Evolutionary conservation across 2,113 vertebrate species (phyloP), one percentile per base, ranked within the genome.

Genomic region (Ivindomyrus marchei): DNA sequence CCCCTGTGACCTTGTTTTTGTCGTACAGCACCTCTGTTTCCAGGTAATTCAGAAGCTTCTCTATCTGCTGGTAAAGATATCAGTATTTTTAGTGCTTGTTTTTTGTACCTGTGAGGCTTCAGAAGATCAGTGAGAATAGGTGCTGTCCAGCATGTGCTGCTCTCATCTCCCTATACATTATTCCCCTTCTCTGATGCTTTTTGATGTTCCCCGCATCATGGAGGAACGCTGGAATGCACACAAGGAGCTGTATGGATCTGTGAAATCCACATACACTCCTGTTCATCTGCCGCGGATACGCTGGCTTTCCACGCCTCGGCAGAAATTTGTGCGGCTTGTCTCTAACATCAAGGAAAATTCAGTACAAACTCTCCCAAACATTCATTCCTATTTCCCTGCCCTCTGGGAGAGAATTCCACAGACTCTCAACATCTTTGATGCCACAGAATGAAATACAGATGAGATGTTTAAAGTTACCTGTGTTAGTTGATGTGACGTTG

Each of bases 251-350:
- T 70, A 31, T 70, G 45, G 46, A 47, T 46, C 83, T 24, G 3
- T n/a, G 56, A 62, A n/a, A 62, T 8, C 56, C 24, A 11, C 19
- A 13, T 13, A 47, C 45, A n/a, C 39, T 85, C 45, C 39, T 47
- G 39, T 45, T 85, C 24, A 85, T 85, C 83, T 85, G 45, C 45
- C 1, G 83, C 5, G 21, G 83, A 85, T 11, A 46, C 21, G 83
- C 46, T 47, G 83, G 45, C 83, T 46, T 31, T 85, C 83, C 83
- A 85, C 83, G 83, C 83, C 80, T 85, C n/a, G n/a, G 84, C 84
- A 86, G 47, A n/a, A 49, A 49, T 47, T 49, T n/a, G 24, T 50
- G 24, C 5, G 47, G 47, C 24, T 47, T 27, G 21, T 31, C 9
- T 27, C 13, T 31, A 45, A 85, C 83, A 86, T 49, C 46, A 49